Evolutionary conservation across 2,888 invertebrate species (phyloP).

Genomic region (Acronicta psi): DNA sequence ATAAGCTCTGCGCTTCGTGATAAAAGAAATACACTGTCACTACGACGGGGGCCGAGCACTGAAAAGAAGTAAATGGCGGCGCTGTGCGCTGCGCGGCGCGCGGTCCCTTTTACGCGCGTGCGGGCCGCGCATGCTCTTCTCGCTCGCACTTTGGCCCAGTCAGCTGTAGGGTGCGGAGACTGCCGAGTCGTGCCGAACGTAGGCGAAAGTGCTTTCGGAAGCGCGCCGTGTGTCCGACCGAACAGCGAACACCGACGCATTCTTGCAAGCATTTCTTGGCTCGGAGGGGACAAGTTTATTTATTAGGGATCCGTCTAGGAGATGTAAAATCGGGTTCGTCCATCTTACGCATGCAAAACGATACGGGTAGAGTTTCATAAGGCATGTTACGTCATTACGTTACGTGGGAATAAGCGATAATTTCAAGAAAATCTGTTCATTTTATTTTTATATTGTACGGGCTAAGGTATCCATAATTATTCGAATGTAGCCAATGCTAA

Average conservation of each 20-base stretch:
- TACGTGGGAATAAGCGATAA: too few relatives aligned
- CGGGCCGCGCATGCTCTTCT: conserved; percentile 59
- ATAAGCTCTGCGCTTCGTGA: conserved; percentile 73
- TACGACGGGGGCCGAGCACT: conserved; percentile 81
- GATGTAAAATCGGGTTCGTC: conserved; percentile 31
- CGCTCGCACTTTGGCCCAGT: conserved; percentile 76
- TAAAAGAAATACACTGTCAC: conserved; percentile 83
- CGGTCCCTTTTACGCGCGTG: conserved; percentile 65
- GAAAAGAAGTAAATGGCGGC: conserved; percentile 87
- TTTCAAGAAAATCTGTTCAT: too few relatives aligned
- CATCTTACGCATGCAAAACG: conserved; percentile 11
- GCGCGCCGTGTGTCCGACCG: conserved; percentile 65
- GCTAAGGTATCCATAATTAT: conserved; percentile 4
- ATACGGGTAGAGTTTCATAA: conserved; percentile 2
- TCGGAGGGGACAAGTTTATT: conserved; percentile 55
- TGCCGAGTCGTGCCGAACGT: conserved; percentile 78
- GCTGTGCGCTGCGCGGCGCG: conserved; percentile 76
- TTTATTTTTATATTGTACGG: neutral
- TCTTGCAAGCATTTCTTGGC: conserved; percentile 70
- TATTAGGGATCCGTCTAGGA: conserved; percentile 55
- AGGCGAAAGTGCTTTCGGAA: conserved; percentile 86
- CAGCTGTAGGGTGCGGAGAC: conserved; percentile 86
- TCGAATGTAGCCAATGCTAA: conserved; percentile 3
- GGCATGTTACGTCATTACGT: neutral
- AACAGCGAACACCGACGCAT: conserved; percentile 64